Percentiles rank a stretch among this genome's conserved stretches.
Conservation (phyloP, 2,113 vertebrate genomes). For the Neotragus moschatus region DNA sequence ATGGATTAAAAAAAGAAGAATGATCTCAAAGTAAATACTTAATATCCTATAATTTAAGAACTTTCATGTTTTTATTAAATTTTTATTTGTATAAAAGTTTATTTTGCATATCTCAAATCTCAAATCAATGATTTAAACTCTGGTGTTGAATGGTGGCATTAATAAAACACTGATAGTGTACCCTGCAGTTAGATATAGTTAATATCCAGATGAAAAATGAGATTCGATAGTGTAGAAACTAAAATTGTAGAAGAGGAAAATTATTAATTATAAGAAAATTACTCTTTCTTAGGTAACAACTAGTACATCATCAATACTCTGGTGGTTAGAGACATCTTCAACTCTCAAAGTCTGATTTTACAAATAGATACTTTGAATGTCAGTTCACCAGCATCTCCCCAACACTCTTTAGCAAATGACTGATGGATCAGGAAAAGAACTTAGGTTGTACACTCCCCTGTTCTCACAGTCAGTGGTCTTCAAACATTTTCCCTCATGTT, state of each 20-base stretch:
- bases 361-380: background rate
- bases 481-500: background rate
- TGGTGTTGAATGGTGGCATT: background rate
- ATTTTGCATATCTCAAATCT: background rate
- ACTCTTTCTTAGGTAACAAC: background rate
- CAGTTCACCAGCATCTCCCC: background rate
- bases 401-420: background rate
- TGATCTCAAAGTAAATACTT: background rate
- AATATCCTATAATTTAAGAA: background rate
- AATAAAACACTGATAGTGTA: background rate
- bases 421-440: background rate
- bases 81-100: background rate
- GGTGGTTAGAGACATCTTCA: background rate
- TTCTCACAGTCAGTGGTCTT: background rate
- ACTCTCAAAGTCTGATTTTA: background rate
- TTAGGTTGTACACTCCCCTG: background rate
- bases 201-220: background rate
- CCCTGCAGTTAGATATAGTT: background rate
- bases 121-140: background rate
- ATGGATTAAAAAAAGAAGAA: background rate
- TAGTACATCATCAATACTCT: background rate
- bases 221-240: background rate
- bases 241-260: background rate
- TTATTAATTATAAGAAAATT: background rate
- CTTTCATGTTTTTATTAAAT: background rate